A percentile compares a stretch with the other conserved stretches of the same genome.
Evolutionary conservation across 2,113 vertebrate species (phyloP).

Genomic region (Paralichthys olivaceus): DNA sequence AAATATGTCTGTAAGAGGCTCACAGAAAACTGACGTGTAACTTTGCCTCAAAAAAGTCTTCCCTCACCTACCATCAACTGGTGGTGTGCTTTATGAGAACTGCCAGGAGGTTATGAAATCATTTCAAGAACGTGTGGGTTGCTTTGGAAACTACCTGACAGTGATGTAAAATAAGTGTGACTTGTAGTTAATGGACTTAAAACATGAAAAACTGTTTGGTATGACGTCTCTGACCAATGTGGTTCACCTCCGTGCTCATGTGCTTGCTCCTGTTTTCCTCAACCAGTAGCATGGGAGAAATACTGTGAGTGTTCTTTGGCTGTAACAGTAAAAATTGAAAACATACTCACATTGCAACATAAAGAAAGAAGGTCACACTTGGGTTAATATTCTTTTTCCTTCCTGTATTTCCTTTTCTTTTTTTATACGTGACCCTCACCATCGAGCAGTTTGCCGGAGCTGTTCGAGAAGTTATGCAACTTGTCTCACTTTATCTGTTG

Average conservation of each 20-base stretch:
- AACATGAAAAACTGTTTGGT: slow-evolving; percentile 1
- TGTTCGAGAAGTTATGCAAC: not conserved
- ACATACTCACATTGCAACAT: not conserved
- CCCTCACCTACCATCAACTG: too few relatives aligned
- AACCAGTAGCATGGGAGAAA: slow-evolving; percentile 3
- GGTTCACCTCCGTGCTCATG: slow-evolving; percentile 4
- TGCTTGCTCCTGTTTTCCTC: slow-evolving; percentile 1
- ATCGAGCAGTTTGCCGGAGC: too few relatives aligned
- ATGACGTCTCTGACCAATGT: not conserved
- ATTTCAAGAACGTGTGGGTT: not conserved
- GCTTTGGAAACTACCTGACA: slow-evolving; percentile 13
- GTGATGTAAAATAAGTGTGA: slow-evolving; percentile 22
- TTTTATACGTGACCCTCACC: not conserved
- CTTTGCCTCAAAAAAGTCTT: too few relatives aligned
- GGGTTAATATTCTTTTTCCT: slow-evolving; percentile 14
- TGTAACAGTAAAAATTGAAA: not conserved
- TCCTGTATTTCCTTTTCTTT: slow-evolving; percentile 6
- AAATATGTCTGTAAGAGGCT: too few relatives aligned
- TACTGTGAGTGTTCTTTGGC: slow-evolving; percentile 28
- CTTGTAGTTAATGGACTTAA: slow-evolving; percentile 8
- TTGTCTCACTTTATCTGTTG: not conserved
- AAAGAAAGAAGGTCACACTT: slow-evolving; percentile 11
- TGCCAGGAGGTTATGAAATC: not conserved
- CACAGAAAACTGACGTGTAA: too few relatives aligned
- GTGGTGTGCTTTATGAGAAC: not conserved